Conservation (phyloP, 2,888 invertebrate species). For the Caenorhabditis sp. region DNA sequence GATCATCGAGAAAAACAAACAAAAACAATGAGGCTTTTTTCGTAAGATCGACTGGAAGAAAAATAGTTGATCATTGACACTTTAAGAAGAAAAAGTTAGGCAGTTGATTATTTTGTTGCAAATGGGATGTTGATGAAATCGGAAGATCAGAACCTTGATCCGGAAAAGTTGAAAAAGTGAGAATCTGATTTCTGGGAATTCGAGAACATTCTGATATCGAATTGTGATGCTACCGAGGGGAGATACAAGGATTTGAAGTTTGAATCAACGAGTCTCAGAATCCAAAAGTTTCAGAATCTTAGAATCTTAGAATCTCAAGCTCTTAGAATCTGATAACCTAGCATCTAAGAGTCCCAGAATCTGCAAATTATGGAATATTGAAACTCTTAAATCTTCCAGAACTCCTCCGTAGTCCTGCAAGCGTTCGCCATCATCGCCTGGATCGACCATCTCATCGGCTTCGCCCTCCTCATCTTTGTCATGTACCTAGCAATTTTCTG, state of each 20-base stretch:
- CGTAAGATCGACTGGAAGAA: too few species aligned
- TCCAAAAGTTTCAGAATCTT: neutral
- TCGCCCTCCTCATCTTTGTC: constrained; percentile 62
- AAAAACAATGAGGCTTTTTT: too few species aligned
- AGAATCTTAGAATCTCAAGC: neutral
- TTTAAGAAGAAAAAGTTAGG: too few species aligned
- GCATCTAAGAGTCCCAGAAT: neutral
- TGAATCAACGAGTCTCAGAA: neutral
- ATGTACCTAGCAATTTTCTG: constrained; percentile 63
- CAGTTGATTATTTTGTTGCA: too few species aligned
- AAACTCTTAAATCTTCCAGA: constrained; percentile 55
- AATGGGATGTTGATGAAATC: too few species aligned
- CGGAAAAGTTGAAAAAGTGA: neutral
- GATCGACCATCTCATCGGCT: constrained; percentile 57
- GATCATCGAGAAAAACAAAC: too few species aligned
- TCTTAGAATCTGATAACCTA: too few species aligned
- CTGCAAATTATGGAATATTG: neutral
- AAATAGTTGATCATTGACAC: too few species aligned
- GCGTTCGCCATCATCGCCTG: constrained; percentile 58
- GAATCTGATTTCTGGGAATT: neutral
- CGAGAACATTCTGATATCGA: too few species aligned
- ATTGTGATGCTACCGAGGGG: neutral
- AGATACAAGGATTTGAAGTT: neutral
- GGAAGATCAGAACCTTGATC: too few species aligned
- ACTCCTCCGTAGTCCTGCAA: constrained; percentile 54